These are phyloP conservation scores for Gambelia wislizenii DNA, from an alignment of 2,797 vertebrate genomes.

Conservation along the genomic window DNA sequence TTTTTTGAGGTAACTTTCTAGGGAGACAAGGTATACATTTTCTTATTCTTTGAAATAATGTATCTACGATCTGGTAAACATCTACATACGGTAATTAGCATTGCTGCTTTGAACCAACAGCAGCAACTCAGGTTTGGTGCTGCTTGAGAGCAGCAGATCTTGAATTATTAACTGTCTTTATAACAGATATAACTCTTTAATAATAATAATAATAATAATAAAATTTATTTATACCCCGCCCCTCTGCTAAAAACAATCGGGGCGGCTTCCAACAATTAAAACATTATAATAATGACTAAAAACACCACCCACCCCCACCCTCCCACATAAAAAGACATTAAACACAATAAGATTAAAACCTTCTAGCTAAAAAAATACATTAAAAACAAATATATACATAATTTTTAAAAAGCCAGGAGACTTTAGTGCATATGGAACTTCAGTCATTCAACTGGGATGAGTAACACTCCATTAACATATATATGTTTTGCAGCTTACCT, in stretches of 20 bases:
- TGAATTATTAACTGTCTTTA: conserved; percentile 31
- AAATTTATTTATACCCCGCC: too few species aligned
- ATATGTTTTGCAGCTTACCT: neutral
- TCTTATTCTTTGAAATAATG: neutral
- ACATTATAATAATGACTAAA: too few species aligned
- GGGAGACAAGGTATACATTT: neutral
- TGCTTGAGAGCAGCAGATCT: neutral
- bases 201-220: too few species aligned
- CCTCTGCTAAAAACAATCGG: too few species aligned
- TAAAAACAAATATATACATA: too few species aligned
- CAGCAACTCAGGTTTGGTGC: neutral
- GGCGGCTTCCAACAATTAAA: too few species aligned
- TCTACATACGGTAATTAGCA: neutral
- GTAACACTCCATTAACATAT: conserved; percentile 3
- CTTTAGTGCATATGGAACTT: neutral
- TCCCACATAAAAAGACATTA: too few species aligned
- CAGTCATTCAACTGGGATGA: neutral
- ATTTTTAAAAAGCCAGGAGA: too few species aligned
- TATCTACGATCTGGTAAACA: too few species aligned
- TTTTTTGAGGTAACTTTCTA: neutral
- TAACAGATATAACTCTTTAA: conserved; percentile 19
- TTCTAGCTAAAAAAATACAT: too few species aligned
- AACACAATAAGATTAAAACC: too few species aligned
- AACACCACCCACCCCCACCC: too few species aligned
- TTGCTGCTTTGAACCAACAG: neutral